Percentiles rank a stretch among this genome's conserved stretches.
Evolutionary conservation across 2,888 invertebrate genomes (phyloP).

Genomic region (Diogma glabrata): DNA sequence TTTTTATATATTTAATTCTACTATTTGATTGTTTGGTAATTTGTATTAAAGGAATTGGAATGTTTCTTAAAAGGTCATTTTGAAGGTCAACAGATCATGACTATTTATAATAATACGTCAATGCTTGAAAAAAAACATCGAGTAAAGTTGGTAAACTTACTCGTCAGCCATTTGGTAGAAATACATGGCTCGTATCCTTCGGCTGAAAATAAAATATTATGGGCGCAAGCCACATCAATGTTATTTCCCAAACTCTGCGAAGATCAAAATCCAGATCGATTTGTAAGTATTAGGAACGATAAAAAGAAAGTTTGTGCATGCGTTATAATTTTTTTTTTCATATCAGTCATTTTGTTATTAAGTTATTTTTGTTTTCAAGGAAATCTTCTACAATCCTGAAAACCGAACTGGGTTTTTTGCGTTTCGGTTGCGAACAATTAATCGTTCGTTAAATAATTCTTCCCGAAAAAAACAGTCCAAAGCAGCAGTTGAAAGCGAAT

Average conservation of each 20-base stretch:
- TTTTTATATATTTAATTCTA: no score
- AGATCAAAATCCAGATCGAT: neutral
- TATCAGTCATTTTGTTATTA: no score
- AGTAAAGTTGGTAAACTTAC: neutral
- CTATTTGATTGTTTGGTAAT: no score
- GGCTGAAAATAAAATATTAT: neutral
- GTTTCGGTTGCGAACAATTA: neutral
- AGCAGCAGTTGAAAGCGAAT: neutral
- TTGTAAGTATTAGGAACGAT: neutral
- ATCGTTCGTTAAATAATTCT: neutral
- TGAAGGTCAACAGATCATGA: neutral
- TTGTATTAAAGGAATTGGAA: neutral
- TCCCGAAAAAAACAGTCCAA: neutral
- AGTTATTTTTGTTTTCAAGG: neutral
- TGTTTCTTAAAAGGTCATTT: neutral
- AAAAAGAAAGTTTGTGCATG: no score
- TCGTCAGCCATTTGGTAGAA: neutral
- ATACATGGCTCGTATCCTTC: neutral
- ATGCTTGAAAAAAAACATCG: neutral
- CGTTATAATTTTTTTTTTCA: no score
- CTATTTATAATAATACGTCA: neutral
- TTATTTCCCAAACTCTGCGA: neutral
- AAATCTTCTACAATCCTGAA: neutral
- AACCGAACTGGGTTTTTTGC: neutral
- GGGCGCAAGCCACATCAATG: neutral